These are phyloP conservation scores for Scaptomyza reducta DNA, from an alignment of 2,888 invertebrate genomes.

Conservation along the genomic window DNA sequence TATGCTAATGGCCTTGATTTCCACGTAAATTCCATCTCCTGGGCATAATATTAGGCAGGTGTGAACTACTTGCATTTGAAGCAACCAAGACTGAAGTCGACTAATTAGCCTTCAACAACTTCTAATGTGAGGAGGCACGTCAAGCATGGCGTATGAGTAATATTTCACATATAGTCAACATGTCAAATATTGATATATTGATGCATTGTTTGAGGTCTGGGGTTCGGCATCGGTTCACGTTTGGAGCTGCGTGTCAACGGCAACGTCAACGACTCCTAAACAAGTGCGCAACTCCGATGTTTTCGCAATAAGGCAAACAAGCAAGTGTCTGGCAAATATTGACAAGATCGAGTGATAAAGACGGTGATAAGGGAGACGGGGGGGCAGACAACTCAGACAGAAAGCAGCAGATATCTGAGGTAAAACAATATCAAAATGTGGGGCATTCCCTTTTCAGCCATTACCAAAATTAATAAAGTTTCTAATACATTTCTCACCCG, in stretches of 20 bases:
- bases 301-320: slow-evolving; percentile 63
- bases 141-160: slow-evolving; percentile 73
- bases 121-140: slow-evolving; percentile 62
- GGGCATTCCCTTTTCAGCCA: neutral
- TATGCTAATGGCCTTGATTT: slow-evolving; percentile 78
- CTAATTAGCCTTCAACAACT: slow-evolving; percentile 62
- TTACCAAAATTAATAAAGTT: slow-evolving; percentile 43
- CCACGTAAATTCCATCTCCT: slow-evolving; percentile 46
- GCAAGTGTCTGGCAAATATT: slow-evolving; percentile 74
- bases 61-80: slow-evolving; percentile 71
- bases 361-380: too few species aligned
- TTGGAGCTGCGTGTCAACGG: slow-evolving; percentile 14
- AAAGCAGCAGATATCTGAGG: slow-evolving; percentile 2
- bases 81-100: slow-evolving; percentile 8
- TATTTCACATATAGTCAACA: slow-evolving; percentile 59
- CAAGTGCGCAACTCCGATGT: slow-evolving; percentile 58
- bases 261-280: slow-evolving; percentile 62
- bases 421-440: neutral
- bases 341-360: slow-evolving; percentile 66
- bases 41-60: slow-evolving; percentile 51
- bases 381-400: neutral
- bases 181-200: slow-evolving; percentile 58
- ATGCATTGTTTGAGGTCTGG: slow-evolving; percentile 17
- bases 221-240: neutral
- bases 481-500: slow-evolving; percentile 8